Evolutionary conservation across 2,888 invertebrate species (phyloP), one percentile per base, ranked within the genome.

Genomic region (Prenolepis imparis): DNA sequence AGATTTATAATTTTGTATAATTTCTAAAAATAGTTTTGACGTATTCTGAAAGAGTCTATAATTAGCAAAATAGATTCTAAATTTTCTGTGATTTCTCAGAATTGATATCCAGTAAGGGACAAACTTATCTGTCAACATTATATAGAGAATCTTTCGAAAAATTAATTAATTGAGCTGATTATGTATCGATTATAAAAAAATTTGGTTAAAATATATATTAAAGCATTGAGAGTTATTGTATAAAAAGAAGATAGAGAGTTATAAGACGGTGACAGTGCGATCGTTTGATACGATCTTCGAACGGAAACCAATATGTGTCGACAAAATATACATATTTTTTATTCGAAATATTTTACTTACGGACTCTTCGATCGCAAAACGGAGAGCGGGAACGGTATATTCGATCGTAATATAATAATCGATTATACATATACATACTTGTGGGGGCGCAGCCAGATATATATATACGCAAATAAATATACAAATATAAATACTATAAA

Each of bases 311-410:
- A 88, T 28, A 28, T 90, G 89, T 87, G 90, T 91, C 88, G 88
- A 92, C 87, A 90, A 91, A 91, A 88, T 90, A 89, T 87, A 92
- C 86, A 92, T 93, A 93, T 92, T 93, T 93, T 93, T 93, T 87
- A 91, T 91, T 89, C 82, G 78, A 92, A 89, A 86, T 92, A 93
- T 93, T 93, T 93, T 92, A 91, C 86, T 89, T 91, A 91, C 92
- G 57, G 44, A 24, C 28, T 57, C 59, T 82, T 44, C 11, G 82
- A 67, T 66, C 73, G 64, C 72, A 84, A 67, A 52, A 75, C 64
- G 75, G 74, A 84, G 73, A 28, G 48, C 70, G n/a, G 32, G 59
- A 72, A 59, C 67, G 55, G 82, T 66, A 80, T 48, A 80, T 48
- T 82, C n/a, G 63, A 41, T 59, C 70, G 74, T 73, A 66, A 66